Percentiles rank a stretch among this genome's conserved stretches.
Conservation (phyloP, 1,140 invertebrate genomes). For the Archivesica marissinica region DNA sequence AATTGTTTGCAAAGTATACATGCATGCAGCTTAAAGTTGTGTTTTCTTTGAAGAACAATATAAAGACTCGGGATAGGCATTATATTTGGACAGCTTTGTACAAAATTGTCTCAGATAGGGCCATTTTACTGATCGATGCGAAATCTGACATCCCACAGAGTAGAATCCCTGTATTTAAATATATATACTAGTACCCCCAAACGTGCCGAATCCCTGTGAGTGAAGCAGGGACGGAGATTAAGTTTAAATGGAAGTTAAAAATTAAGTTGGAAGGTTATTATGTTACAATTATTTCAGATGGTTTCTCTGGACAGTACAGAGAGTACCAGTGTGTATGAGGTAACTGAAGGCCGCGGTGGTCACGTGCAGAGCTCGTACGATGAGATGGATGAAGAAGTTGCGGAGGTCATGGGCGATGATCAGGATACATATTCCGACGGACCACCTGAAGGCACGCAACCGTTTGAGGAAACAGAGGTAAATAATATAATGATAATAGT, state of each 20-base stretch:
- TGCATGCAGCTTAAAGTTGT: too few relatives aligned
- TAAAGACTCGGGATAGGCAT: too few relatives aligned
- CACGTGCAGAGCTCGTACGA: slow-evolving; percentile 72
- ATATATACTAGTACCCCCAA: too few relatives aligned
- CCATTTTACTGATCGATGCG: too few relatives aligned
- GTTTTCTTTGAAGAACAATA: too few relatives aligned
- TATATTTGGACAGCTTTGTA: too few relatives aligned
- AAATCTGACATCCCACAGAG: too few relatives aligned
- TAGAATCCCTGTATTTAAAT: too few relatives aligned
- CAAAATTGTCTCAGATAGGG: too few relatives aligned
- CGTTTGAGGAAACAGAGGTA: slow-evolving; percentile 67
- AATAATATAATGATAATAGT: too few relatives aligned
- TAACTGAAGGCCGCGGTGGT: slow-evolving; percentile 86
- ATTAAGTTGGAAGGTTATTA: background rate
- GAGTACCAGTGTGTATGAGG: slow-evolving; percentile 44
- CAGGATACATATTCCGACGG: slow-evolving; percentile 64
- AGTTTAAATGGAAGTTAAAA: background rate
- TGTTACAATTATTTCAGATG: slow-evolving; percentile 12
- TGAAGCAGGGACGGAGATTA: background rate
- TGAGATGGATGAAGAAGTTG: slow-evolving; percentile 82
- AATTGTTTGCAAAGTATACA: background rate
- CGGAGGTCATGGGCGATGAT: slow-evolving; percentile 75
- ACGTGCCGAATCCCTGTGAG: too few relatives aligned
- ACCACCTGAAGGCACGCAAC: slow-evolving; percentile 60
- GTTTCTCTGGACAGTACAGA: slow-evolving; percentile 72